phyloP scores from a whole-genome alignment of 2,888 invertebrate species.

The Osedax frankpressi region DNA sequence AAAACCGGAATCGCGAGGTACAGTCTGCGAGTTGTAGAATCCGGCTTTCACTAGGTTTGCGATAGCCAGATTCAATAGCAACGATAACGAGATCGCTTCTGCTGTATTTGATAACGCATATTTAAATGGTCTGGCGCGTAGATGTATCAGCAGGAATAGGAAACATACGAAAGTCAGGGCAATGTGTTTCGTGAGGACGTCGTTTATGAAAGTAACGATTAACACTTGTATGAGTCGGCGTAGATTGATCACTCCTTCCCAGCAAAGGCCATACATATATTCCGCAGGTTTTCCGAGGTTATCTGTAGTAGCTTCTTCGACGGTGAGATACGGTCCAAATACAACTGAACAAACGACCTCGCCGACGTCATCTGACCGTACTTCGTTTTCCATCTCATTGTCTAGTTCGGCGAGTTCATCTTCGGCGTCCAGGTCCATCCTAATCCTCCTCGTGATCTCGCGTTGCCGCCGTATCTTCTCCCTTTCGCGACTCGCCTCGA shows the following conservation, averaged over 20 bases:
- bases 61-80: slow-evolving; percentile 19
- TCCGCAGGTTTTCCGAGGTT: too few relatives aligned
- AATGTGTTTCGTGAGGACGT: slow-evolving; percentile 15
- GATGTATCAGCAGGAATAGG: slow-evolving; percentile 17
- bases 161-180: slow-evolving; percentile 12
- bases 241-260: slow-evolving; percentile 25
- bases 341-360: too few relatives aligned
- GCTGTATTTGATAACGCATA: slow-evolving; percentile 16
- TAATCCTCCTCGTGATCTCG: too few relatives aligned
- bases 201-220: slow-evolving; percentile 14
- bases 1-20: slow-evolving; percentile 14
- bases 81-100: slow-evolving; percentile 19
- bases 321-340: slow-evolving; percentile 13
- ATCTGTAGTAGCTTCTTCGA: neutral
- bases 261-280: slow-evolving; percentile 21
- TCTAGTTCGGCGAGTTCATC: too few relatives aligned
- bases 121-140: slow-evolving; percentile 19
- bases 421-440: neutral
- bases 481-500: too few relatives aligned
- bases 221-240: slow-evolving; percentile 19
- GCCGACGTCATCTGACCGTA: slow-evolving; percentile 9
- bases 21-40: slow-evolving; percentile 7
- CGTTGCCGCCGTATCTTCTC: too few relatives aligned
- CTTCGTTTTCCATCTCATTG: neutral
- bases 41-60: slow-evolving; percentile 23